phyloP scores from a whole-genome alignment of 2,888 invertebrate genomes.

The Drosophila seclusa region DNA sequence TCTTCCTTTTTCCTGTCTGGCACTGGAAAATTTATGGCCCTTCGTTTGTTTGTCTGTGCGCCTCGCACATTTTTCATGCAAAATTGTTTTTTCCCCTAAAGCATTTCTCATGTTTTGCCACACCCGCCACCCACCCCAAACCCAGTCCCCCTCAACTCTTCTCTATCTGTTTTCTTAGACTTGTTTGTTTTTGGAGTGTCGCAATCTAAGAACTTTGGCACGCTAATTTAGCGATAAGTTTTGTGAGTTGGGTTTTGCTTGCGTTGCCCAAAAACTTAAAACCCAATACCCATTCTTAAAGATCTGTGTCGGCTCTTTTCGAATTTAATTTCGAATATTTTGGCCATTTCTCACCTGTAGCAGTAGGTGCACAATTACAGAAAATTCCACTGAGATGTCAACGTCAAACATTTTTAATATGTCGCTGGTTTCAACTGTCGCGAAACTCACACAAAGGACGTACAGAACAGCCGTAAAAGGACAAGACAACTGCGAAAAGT shows the following conservation, averaged over 20 bases:
- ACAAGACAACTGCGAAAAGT: constrained; percentile 67
- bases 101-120: constrained; percentile 41
- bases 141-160: neutral
- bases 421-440: constrained; percentile 45
- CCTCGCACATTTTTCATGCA: constrained; percentile 77
- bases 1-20: constrained; percentile 37
- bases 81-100: constrained; percentile 60
- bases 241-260: constrained; percentile 48
- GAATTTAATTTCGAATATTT: constrained; percentile 46
- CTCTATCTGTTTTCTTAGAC: neutral
- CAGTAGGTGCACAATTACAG: constrained; percentile 43
- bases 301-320: neutral
- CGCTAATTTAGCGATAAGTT: constrained; percentile 71
- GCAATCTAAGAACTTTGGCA: constrained; percentile 58
- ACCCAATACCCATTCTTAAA: constrained; percentile 8
- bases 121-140: neutral
- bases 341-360: constrained; percentile 30
- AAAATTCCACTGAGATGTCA: constrained; percentile 60
- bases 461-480: constrained; percentile 38
- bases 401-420: constrained; percentile 63
- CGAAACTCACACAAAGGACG: constrained; percentile 2
- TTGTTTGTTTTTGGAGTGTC: constrained; percentile 38
- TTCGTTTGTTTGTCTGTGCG: constrained; percentile 66
- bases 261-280: neutral
- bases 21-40: constrained; percentile 71